Conservation (phyloP, 2,888 invertebrate species). For the Zelleria hepariella region DNA sequence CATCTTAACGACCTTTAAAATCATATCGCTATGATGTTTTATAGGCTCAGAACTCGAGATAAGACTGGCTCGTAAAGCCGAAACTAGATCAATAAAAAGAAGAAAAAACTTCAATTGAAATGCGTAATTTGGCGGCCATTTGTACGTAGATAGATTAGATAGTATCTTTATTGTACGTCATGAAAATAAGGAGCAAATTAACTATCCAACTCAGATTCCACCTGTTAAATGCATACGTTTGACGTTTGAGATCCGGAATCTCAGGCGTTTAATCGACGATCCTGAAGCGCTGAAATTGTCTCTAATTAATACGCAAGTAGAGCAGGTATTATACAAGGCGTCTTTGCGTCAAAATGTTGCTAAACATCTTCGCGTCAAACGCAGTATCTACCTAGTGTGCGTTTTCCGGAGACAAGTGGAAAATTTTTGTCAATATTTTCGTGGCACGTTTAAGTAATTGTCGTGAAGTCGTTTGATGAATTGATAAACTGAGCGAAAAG, state of each 20-base stretch:
- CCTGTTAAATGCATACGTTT: too few relatives aligned
- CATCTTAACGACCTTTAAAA: slow-evolving; percentile 57
- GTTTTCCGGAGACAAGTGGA: slow-evolving; percentile 7
- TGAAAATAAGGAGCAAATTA: too few relatives aligned
- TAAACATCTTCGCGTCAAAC: too few relatives aligned
- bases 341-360: too few relatives aligned
- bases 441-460: slow-evolving; percentile 63
- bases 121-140: slow-evolving; percentile 6
- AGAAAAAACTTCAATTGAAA: slow-evolving; percentile 11
- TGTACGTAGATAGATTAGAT: slow-evolving; percentile 1
- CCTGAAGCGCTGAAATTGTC: too few relatives aligned
- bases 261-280: too few relatives aligned
- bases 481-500: slow-evolving; percentile 56
- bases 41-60: slow-evolving; percentile 7
- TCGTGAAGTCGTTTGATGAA: slow-evolving; percentile 49
- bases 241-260: too few relatives aligned
- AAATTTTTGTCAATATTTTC: slow-evolving; percentile 48
- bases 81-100: slow-evolving; percentile 35
- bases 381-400: background rate
- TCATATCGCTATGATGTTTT: slow-evolving; percentile 13
- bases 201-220: too few relatives aligned
- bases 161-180: too few relatives aligned
- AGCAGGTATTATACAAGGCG: too few relatives aligned
- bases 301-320: too few relatives aligned
- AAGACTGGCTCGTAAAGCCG: slow-evolving; percentile 1